Evolutionary conservation across 2,113 vertebrate genomes (phyloP).

Genomic region (Phalacrocorax brasilianus): DNA sequence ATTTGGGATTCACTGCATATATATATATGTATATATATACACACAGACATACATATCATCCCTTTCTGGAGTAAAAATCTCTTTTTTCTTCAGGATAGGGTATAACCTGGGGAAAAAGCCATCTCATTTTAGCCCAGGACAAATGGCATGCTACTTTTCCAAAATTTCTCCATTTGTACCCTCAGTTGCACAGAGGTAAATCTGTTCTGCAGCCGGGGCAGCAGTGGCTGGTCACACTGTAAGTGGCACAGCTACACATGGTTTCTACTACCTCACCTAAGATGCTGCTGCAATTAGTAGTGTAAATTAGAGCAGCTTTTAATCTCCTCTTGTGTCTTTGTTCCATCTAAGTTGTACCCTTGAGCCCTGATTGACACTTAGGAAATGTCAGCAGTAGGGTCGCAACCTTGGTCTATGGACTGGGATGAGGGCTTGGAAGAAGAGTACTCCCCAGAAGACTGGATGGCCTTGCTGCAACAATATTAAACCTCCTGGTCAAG

Average conservation of each 20-base stretch:
- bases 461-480: not conserved
- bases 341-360: not conserved
- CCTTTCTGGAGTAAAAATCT: not conserved
- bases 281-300: not conserved
- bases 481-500: not conserved
- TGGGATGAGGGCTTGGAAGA: not conserved
- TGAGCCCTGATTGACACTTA: not conserved
- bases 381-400: not conserved
- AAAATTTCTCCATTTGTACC: not conserved
- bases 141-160: not conserved
- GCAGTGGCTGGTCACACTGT: rapidly evolving
- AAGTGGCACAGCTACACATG: not conserved
- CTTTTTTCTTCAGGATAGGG: not conserved
- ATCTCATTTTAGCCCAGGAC: not conserved
- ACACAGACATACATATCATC: no score
- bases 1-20: not conserved
- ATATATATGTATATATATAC: no score
- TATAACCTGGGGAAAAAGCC: not conserved
- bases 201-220: not conserved
- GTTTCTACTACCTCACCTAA: not conserved
- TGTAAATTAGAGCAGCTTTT: not conserved
- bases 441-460: not conserved
- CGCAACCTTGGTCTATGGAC: not conserved
- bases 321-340: not conserved
- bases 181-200: not conserved